Base-by-base conservation (phyloP, 1,140 invertebrate genomes). In the Anthonomus grandis region DNA sequence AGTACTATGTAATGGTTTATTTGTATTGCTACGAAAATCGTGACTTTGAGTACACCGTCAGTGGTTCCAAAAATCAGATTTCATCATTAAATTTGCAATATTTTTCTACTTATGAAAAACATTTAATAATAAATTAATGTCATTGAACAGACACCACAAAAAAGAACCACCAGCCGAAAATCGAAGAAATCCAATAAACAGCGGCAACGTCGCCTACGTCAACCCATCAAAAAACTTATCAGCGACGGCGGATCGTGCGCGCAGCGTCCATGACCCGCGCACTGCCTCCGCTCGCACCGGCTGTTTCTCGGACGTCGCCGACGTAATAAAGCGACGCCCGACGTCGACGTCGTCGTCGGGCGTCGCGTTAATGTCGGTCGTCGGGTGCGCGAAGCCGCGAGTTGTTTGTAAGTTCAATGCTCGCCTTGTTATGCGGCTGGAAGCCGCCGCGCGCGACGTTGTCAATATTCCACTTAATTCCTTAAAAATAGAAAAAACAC, bases 221-320 rank as follows among this genome's bases (percentile, higher is more conserved):
- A n/a, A n/a, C n/a, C n/a, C n/a, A n/a, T n/a, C n/a, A n/a, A n/a
- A n/a, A n/a, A n/a, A n/a, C 34, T 12, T 19, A 37, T 55, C 24
- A 34, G 37, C 23, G 38, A 22, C 24, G 21, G 37, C 23, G 38
- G 19, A 42, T 49, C 54, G 54, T 49, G 54, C 54, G 54, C n/a
- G n/a, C 54, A 48, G 23, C 45, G 54, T 57, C 54, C 54, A 46
- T 57, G 54, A 57, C 54, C 54, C 54, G 54, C 54, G 54, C 54
- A 57, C 54, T 57, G 52, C 42, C 44, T 38, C 18, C 42, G 27
- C 42, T 23, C 42, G 27, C 42, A 47, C 44, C 52, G 44, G 52
- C 52, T 47, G 52, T 46, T 55, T 15, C 31, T n/a, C 50, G 50
- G 50, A 41, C 44, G 52, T 18, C 49, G 23, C 49, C 54, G 54